A percentile compares a stretch with the other conserved stretches of the same genome.
Evolutionary conservation across 2,888 invertebrate species (phyloP).

Genomic region (Aporophyla lueneburgensis): DNA sequence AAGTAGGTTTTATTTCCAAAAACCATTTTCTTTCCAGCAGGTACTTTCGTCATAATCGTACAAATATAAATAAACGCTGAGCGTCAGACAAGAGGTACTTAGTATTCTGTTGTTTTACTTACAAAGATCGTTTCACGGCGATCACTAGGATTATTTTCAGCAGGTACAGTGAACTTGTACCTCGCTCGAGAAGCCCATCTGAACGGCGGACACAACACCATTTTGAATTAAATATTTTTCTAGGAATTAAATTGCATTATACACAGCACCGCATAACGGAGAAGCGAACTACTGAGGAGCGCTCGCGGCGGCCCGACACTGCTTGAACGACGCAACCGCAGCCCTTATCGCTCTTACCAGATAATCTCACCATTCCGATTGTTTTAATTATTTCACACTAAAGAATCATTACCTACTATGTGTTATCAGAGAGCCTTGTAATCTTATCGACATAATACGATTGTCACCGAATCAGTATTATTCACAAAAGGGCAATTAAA

Average conservation of each 20-base stretch:
- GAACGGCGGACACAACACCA: constrained; percentile 89
- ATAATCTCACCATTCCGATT: constrained; percentile 88
- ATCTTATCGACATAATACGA: constrained; percentile 87
- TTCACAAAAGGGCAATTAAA: constrained; percentile 63
- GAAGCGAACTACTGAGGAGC: constrained; percentile 75
- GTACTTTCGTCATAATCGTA: constrained; percentile 1
- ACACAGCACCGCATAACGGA: constrained; percentile 48
- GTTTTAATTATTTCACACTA: constrained; percentile 89
- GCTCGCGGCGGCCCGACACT: constrained; percentile 85
- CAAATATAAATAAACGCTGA: constrained; percentile 17
- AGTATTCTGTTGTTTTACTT: constrained; percentile 69
- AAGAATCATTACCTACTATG: constrained; percentile 83
- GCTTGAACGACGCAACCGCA: constrained; percentile 78
- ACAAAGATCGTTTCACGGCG: constrained; percentile 84
- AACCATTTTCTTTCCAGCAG: not conserved
- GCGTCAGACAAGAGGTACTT: constrained; percentile 1
- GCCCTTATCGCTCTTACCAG: constrained; percentile 84
- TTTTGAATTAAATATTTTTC: constrained; percentile 63
- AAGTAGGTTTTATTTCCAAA: not conserved
- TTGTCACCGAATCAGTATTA: constrained; percentile 80
- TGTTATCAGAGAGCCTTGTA: constrained; percentile 86
- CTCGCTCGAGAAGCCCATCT: constrained; percentile 84
- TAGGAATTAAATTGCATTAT: constrained; percentile 40
- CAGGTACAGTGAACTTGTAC: constrained; percentile 79
- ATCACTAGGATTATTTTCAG: constrained; percentile 58